Evolutionary conservation across 2,113 vertebrate species (phyloP), one percentile per base, ranked within the genome.

Genomic region (Brienomyrus longianalis): DNA sequence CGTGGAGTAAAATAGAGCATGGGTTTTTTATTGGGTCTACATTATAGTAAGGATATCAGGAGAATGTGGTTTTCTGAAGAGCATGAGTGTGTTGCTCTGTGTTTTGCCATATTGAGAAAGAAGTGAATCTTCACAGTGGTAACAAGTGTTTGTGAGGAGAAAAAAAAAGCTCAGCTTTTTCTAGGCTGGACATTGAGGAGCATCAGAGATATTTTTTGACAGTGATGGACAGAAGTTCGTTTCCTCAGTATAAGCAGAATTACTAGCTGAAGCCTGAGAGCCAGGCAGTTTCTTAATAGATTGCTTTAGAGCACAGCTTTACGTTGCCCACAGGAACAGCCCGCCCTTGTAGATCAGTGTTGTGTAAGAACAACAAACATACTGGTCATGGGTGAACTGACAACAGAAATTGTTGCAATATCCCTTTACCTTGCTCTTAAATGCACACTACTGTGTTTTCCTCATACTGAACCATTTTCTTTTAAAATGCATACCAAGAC

Each of bases 141-240:
- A 80, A 43, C 13, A 35, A 74, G 66, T 77, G 70, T 39, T 77
- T 39, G 35, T 5, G n/a, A 31, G n/a, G 10, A 15, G 10, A 15
- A 70, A 7, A 17, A 17, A 39, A 80, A 43, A 77, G 47, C 48
- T 85, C 47, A 51, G 21, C n/a, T 51, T 85, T 48, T 56, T 51
- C 48, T 51, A 45, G 83, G 21, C 11, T 51, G n/a, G 21, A 85
- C n/a, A 50, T 31, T 50, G n/a, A 86, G 48, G 11, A 15, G 47
- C 23, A 86, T 86, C 48, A 51, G 23, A 27, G 17, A 86, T 85
- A 48, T 84, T 85, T 83, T 85, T 85, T 85, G 83, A 48, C n/a
- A 86, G 23, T 51, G 83, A 51, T n/a, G n/a, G 19, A 11, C 39
- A 85, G 47, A 50, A 50, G 39, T 45, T 3, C n/a, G 47, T 84